These are phyloP conservation scores for Hippocampus comes DNA, from an alignment of 2,113 vertebrate genomes.

Conservation along the genomic window DNA sequence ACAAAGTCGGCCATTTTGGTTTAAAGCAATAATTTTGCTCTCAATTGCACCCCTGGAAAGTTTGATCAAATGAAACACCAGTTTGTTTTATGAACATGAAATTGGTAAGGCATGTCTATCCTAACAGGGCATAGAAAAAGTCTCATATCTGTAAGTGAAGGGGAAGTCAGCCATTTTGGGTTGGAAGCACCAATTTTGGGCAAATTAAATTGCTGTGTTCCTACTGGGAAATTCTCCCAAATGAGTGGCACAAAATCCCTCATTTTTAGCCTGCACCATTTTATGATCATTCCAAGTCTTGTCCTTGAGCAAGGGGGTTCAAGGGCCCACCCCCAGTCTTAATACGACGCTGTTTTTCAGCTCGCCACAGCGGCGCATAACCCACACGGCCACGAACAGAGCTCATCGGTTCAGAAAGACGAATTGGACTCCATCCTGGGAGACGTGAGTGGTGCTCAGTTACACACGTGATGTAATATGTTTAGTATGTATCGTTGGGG, in stretches of 20 bases:
- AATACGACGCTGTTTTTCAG: slow-evolving; percentile 21
- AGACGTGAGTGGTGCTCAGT: slow-evolving; percentile 74
- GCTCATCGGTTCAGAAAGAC: slow-evolving; percentile 65
- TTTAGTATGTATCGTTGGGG: not conserved
- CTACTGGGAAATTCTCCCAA: not conserved
- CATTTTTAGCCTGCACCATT: not conserved
- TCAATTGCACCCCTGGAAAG: not conserved
- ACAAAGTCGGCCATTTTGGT: not conserved
- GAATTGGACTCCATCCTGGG: slow-evolving; percentile 81
- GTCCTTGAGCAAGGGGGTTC: not conserved
- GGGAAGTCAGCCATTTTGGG: not conserved
- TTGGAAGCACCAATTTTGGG: too few relatives aligned
- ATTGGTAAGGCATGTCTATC: not conserved
- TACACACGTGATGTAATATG: slow-evolving; percentile 14
- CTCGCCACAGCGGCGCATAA: slow-evolving; percentile 34
- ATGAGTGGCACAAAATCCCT: not conserved
- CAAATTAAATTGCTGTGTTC: too few relatives aligned
- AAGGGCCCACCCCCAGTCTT: not conserved
- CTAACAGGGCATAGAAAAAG: not conserved
- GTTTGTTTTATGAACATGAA: too few relatives aligned
- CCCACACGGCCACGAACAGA: slow-evolving; percentile 41
- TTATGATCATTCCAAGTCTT: not conserved
- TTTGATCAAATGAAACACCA: not conserved
- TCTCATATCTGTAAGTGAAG: not conserved
- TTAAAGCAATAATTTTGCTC: not conserved